phyloP scores from a whole-genome alignment of 2,797 vertebrate species.

The Centropyge bicolor region DNA sequence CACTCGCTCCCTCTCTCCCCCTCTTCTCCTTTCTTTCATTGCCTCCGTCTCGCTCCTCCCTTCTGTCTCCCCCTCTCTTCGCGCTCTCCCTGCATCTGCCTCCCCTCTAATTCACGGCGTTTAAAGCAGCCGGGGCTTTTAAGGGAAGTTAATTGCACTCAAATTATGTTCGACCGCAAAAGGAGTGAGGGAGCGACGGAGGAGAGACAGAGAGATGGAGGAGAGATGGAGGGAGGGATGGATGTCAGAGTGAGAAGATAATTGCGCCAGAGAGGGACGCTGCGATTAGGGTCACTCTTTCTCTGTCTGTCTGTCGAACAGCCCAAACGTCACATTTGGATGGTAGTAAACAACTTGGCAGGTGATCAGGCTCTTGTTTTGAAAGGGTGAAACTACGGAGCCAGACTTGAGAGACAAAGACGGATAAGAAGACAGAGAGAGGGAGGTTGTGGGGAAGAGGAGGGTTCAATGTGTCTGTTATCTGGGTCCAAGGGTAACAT shows the following conservation, averaged over 20 bases:
- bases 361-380: conserved; percentile 75
- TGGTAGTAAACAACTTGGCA: conserved; percentile 80
- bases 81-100: conserved; percentile 63
- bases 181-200: conserved; percentile 81
- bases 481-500: conserved; percentile 83
- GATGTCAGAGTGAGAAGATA: conserved; percentile 85
- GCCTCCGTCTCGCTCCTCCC: conserved; percentile 56
- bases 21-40: conserved; percentile 59
- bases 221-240: conserved; percentile 71
- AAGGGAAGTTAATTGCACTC: conserved; percentile 91
- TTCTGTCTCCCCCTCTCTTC: conserved; percentile 57
- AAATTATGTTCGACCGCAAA: conserved; percentile 90
- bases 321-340: conserved; percentile 68
- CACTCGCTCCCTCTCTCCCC: conserved; percentile 29
- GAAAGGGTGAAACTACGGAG: conserved; percentile 65
- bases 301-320: conserved; percentile 65
- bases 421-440: conserved; percentile 52
- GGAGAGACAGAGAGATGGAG: conserved; percentile 68
- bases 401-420: conserved; percentile 72
- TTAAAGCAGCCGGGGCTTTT: conserved; percentile 88
- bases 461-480: conserved; percentile 55
- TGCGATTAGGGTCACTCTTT: conserved; percentile 83
- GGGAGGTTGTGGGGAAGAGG: conserved; percentile 23
- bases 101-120: conserved; percentile 84
- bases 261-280: conserved; percentile 84